These are phyloP conservation scores for Craterocephalus amniculus DNA, from an alignment of 2,797 vertebrate species.

Conservation along the genomic window DNA sequence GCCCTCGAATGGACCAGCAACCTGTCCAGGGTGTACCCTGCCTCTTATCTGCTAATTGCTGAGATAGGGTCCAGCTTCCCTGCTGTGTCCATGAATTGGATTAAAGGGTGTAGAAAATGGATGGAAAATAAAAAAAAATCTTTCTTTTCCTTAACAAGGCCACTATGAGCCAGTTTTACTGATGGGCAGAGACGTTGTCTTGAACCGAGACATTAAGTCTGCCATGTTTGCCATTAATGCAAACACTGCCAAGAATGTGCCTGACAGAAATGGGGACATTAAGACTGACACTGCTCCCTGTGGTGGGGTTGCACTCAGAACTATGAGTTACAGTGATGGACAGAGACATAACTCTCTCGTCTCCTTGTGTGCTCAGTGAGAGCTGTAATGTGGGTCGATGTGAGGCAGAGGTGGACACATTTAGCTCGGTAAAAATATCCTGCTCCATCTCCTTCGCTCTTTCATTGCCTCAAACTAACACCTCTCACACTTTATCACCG, in stretches of 20 bases:
- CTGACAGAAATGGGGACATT: constrained; percentile 50
- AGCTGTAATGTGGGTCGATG: constrained; percentile 81
- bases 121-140: neutral
- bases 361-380: constrained; percentile 58
- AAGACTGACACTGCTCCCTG: constrained; percentile 48
- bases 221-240: constrained; percentile 12
- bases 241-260: constrained; percentile 30
- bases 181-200: neutral
- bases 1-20: too few relatives aligned
- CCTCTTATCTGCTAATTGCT: too few relatives aligned
- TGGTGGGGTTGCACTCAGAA: constrained; percentile 42
- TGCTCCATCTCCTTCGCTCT: constrained; percentile 34
- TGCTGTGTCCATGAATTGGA: too few relatives aligned
- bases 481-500: constrained; percentile 24
- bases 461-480: constrained; percentile 29
- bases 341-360: constrained; percentile 52
- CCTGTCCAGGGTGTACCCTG: too few relatives aligned
- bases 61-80: too few relatives aligned
- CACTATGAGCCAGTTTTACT: constrained; percentile 6
- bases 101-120: too few relatives aligned
- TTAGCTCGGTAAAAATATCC: constrained; percentile 83
- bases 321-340: constrained; percentile 59
- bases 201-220: constrained; percentile 10
- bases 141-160: neutral
- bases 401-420: constrained; percentile 79